These are phyloP conservation scores for Linyphia triangularis DNA, from an alignment of 2,888 invertebrate genomes.

Conservation along the genomic window DNA sequence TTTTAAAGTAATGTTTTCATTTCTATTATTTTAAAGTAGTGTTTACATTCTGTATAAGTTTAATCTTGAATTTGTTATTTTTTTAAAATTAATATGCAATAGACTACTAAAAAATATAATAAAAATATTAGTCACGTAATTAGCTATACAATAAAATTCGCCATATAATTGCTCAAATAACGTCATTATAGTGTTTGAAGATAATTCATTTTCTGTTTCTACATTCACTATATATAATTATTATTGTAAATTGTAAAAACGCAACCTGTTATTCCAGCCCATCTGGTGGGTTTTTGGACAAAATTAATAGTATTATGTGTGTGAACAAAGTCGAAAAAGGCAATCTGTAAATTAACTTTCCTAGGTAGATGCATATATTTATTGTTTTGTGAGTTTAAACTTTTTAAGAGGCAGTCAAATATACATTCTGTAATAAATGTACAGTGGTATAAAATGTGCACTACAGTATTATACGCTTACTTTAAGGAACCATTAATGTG, in stretches of 20 bases:
- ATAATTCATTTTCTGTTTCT: too few species aligned
- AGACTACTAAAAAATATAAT: too few species aligned
- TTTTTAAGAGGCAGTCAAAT: constrained; percentile 37
- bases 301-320: constrained; percentile 72
- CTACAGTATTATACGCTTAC: background rate
- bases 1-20: too few species aligned
- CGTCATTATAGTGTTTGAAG: background rate
- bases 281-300: background rate
- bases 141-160: background rate
- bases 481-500: too few species aligned
- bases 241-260: background rate
- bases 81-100: too few species aligned
- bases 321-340: constrained; percentile 63
- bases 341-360: constrained; percentile 33
- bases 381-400: constrained; percentile 31
- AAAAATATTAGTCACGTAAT: too few species aligned
- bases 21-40: too few species aligned
- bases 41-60: too few species aligned
- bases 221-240: background rate
- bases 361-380: constrained; percentile 37
- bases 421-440: constrained; percentile 36
- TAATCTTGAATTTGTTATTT: too few species aligned
- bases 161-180: background rate
- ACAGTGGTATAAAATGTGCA: constrained; percentile 15
- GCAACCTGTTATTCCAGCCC: background rate